These are phyloP conservation scores for Brachystomella parvula DNA, from an alignment of 1,140 invertebrate species.

Conservation along the genomic window DNA sequence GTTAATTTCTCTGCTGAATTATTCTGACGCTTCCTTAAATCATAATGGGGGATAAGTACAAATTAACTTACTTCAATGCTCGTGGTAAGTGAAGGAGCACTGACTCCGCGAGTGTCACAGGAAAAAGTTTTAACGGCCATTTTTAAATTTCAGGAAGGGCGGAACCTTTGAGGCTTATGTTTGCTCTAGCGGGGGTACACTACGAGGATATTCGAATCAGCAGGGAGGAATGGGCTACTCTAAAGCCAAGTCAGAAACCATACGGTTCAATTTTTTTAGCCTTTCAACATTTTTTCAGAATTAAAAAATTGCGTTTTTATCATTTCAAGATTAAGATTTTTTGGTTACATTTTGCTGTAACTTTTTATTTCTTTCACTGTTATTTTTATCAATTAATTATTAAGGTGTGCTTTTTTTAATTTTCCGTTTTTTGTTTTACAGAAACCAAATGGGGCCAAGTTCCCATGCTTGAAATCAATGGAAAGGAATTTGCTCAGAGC, in stretches of 20 bases:
- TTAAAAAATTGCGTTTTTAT: no score
- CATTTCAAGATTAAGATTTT: no score
- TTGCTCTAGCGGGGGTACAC: not conserved
- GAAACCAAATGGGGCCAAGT: conserved; percentile 18
- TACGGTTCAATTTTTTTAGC: not conserved
- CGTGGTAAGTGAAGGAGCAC: not conserved
- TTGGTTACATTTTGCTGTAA: no score
- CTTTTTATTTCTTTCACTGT: no score
- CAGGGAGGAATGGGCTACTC: not conserved
- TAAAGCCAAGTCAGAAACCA: not conserved
- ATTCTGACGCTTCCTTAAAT: not conserved
- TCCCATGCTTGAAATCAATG: conserved; percentile 26
- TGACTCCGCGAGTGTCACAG: no score
- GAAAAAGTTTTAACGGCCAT: not conserved
- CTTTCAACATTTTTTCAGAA: no score
- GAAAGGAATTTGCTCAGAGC: conserved; percentile 14
- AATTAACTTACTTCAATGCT: not conserved
- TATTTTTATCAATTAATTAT: no score
- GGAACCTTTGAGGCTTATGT: not conserved
- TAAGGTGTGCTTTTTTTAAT: no score
- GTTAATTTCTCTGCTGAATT: no score
- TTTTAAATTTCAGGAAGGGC: not conserved
- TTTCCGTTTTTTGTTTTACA: not conserved
- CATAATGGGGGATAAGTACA: not conserved
- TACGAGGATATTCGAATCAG: not conserved